Evolutionary conservation across 2,797 vertebrate genomes (phyloP), one percentile per base, ranked within the genome.

Genomic region (Crossoptilon crossoptilon): DNA sequence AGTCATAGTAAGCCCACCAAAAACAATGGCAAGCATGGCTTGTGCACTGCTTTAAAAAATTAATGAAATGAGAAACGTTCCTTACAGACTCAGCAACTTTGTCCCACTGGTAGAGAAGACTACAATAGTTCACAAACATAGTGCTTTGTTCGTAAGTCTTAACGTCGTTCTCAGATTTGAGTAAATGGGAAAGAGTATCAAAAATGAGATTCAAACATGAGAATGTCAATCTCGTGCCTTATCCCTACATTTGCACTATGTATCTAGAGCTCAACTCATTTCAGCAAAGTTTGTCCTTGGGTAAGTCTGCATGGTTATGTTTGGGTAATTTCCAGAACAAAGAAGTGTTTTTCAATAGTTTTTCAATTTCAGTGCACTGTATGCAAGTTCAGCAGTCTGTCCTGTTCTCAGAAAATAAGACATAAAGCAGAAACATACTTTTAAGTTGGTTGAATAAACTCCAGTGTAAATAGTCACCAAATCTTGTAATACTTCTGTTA

Each of bases 161-260:
- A 90, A 1, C 29, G 0, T 64, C 3, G 0, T 31, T 55, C 85
- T 83, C 87, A 96, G 94, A 94, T 91, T 53, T 92, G 85, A 93
- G 78, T 64, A 95, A 85, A 56, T 94, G 94, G 94, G 79, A 96
- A 53, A 68, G 33, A 60, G 84, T 95, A 14, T 92, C 89, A 1
- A 82, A 88, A 87, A 84, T 95, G 75, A 93, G 87, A 62, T 94
- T 96, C 82, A 73, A 87, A 48, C 69, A 83, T 9, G 37, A 41
- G 27, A 56, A 85, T 4, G 58, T 85, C 22, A 23, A 3, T 49
- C 95, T 96, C 0, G 13, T 85, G 58, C 94, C 94, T 56, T 95
- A 94, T 53, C 94, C 93, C 62, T 95, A 94, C 75, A 51, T 92
- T 33, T 95, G 91, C 70, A 92, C 62, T 0, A 31, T 93, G 72